phyloP scores from a whole-genome alignment of 2,797 vertebrate genomes.

The Halcyon chelicuti region DNA sequence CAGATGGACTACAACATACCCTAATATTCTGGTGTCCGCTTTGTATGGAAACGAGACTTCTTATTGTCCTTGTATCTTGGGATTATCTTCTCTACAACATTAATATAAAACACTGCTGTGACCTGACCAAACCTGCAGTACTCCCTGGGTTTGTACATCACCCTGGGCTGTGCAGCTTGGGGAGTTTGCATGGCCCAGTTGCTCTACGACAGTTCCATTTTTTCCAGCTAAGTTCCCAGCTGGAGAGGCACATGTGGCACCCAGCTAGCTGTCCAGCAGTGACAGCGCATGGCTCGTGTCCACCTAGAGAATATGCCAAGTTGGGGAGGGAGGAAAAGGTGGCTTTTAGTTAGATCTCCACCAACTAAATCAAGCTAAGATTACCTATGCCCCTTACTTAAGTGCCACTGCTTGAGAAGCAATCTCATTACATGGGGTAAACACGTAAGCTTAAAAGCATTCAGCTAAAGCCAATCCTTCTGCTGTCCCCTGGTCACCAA shows the following conservation, averaged over 20 bases:
- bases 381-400: background rate
- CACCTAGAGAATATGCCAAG: background rate
- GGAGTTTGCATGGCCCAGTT: background rate
- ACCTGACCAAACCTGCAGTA: background rate
- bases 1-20: background rate
- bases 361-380: conserved; percentile 9
- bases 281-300: background rate
- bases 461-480: conserved; percentile 40
- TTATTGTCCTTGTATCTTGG: background rate
- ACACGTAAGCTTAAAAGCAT: background rate
- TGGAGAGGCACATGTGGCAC: background rate
- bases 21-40: background rate
- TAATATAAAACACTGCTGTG: background rate
- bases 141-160: background rate
- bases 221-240: background rate
- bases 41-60: background rate
- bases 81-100: background rate
- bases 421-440: background rate
- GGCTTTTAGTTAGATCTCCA: background rate
- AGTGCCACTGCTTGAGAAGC: conserved; percentile 13
- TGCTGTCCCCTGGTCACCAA: conserved; percentile 33
- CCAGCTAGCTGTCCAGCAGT: background rate
- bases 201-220: background rate
- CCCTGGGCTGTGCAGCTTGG: background rate
- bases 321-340: background rate